Evolutionary conservation across 2,113 vertebrate genomes (phyloP), one percentile per base, ranked within the genome.

Genomic region (Gymnocephalus cernua): DNA sequence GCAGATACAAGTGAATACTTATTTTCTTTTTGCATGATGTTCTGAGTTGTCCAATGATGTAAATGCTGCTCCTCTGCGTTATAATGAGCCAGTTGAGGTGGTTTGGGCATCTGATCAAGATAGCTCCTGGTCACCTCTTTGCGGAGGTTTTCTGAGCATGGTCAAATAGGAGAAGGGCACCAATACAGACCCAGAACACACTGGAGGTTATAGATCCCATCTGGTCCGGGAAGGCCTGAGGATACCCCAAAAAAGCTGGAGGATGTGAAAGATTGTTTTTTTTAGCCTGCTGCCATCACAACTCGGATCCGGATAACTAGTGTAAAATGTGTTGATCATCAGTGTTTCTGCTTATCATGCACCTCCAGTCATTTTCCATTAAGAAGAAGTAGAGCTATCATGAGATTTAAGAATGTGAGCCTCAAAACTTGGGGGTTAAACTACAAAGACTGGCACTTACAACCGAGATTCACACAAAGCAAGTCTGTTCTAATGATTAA

Each of bases 401-500:
- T 44, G 16, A 21, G 23, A 47, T 61, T 41, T 18, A 69, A 66
- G 74, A 83, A 74, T 57, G 56, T 1, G 18, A 80, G 45, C 4
- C 25, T 12, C 21, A 50, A 85, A 41, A 78, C 10, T 5, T 7
- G 32, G 7, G 9, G 45, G 44, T 83, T 64, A 57, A 80, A 85
- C 71, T 67, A 83, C 82, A 91, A 91, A 89, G 53, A 32, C 23
- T 63, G 51, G 14, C 64, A 19, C 53, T 75, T 76, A 86, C 25
- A 77, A 83, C 80, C 16, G 44, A 56, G 61, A 58, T 32, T 70
- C 63, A 59, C 74, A 87, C 76, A 90, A 90, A 87, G 83, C 19
- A 32, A 3, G 23, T 32, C n/a, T 41, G 38, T 29, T 65, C n/a
- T 77, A 92, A 91, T 90, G 27, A 92, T 93, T 90, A 91, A 89